Conservation (phyloP, 2,113 vertebrate species). For the Istiophorus platypterus region DNA sequence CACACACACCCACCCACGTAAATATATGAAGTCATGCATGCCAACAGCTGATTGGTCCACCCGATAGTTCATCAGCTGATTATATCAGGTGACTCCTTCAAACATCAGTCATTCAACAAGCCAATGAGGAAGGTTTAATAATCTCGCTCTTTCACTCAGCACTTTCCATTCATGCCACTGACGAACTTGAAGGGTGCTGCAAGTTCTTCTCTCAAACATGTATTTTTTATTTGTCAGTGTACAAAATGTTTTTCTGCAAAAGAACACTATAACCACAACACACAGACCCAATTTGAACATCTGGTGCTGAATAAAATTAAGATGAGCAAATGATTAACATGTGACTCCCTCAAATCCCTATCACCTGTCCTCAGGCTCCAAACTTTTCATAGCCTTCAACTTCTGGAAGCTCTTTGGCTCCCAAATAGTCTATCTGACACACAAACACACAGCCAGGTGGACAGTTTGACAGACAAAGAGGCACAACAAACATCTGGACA, state of each 20-base stretch:
- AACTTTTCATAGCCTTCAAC: conserved; percentile 33
- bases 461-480: conserved; percentile 63
- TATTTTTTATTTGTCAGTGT: no score
- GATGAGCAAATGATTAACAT: background rate
- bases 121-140: background rate
- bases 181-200: background rate
- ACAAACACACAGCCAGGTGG: conserved; percentile 34
- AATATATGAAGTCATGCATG: background rate
- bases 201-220: background rate
- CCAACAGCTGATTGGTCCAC: background rate
- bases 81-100: conserved; percentile 3
- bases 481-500: no score
- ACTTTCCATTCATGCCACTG: background rate
- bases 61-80: conserved; percentile 2
- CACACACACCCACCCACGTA: background rate
- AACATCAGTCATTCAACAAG: background rate
- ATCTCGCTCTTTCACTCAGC: background rate
- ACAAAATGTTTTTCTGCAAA: background rate
- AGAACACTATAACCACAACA: background rate
- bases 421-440: conserved; percentile 9
- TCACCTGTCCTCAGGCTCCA: conserved; percentile 30
- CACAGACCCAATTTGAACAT: background rate
- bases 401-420: conserved; percentile 8
- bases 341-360: background rate
- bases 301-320: background rate